Percentiles rank a stretch among this genome's conserved stretches.
Evolutionary conservation across 2,113 vertebrate genomes (phyloP).

Genomic region (Larimichthys crocea): DNA sequence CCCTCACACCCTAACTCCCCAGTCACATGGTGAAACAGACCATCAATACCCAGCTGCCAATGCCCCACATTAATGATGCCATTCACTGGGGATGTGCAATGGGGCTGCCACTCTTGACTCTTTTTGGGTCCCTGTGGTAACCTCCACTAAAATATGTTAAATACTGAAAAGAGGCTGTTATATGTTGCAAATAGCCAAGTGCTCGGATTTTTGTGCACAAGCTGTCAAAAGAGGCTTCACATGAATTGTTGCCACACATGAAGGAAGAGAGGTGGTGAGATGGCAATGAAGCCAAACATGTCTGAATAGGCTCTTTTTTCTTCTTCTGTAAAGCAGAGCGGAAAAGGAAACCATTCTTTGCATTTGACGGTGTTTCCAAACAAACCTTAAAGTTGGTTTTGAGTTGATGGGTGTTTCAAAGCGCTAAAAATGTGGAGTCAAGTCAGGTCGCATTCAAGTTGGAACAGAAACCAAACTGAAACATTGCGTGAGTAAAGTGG

Average conservation of each 20-base stretch:
- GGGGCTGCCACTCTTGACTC: conserved; percentile 15
- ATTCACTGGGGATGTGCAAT: conserved; percentile 37
- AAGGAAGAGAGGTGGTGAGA: conserved; percentile 29
- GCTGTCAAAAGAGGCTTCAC: conserved; percentile 53
- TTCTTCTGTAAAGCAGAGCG: neutral
- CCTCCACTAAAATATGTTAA: conserved; percentile 45
- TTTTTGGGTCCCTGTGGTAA: conserved; percentile 27
- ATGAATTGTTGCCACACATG: conserved; percentile 34
- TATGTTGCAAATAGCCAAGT: conserved; percentile 45
- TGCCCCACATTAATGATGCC: conserved; percentile 59
- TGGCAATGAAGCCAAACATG: conserved; percentile 32
- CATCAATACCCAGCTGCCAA: conserved; percentile 58
- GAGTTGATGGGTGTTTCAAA: neutral
- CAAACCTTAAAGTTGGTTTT: conserved; percentile 35
- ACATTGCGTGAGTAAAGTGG: neutral
- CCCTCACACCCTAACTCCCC: conserved; percentile 22
- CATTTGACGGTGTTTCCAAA: conserved; percentile 46
- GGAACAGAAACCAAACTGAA: neutral
- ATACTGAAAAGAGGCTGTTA: conserved; percentile 23
- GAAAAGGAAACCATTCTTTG: conserved; percentile 12
- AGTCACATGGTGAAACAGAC: conserved; percentile 50
- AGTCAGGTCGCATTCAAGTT: neutral
- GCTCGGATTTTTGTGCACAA: conserved; percentile 29
- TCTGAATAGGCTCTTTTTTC: neutral
- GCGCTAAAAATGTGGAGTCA: neutral